Percentiles rank a stretch among this genome's conserved stretches.
Conservation (phyloP, 1,140 invertebrate species). For the Nephila pilipes region DNA sequence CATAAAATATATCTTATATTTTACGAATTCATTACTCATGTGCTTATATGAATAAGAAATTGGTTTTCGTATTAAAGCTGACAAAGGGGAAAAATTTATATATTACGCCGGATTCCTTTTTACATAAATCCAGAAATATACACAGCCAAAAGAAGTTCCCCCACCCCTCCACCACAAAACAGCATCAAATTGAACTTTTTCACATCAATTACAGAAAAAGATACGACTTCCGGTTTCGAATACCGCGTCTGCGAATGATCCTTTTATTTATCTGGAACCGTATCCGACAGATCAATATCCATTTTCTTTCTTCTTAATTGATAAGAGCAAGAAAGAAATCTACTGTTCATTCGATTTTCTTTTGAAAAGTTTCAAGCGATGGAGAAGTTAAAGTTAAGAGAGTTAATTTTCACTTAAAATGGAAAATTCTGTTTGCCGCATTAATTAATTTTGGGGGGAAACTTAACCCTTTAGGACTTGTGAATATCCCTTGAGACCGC, state of each 20-base stretch:
- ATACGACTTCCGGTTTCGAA: conserved; percentile 3
- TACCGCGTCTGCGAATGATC: not conserved
- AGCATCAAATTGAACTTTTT: not conserved
- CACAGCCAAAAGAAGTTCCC: too few relatives aligned
- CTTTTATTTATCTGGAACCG: conserved; percentile 14
- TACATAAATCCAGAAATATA: too few relatives aligned
- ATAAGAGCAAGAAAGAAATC: not conserved
- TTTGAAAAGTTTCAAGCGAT: not conserved
- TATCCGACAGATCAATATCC: conserved; percentile 15
- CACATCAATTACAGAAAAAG: not conserved
- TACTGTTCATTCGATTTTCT: not conserved
- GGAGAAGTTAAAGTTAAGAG: not conserved
- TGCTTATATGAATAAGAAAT: too few relatives aligned
- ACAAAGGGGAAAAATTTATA: too few relatives aligned
- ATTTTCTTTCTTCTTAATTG: not conserved
- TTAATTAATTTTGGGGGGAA: conserved; percentile 6
- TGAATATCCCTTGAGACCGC: not conserved
- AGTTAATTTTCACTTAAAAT: conserved; percentile 6
- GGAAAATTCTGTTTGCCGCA: not conserved
- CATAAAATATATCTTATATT: too few relatives aligned
- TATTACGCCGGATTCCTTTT: too few relatives aligned
- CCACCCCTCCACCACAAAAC: not conserved
- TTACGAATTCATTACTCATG: too few relatives aligned
- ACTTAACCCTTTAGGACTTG: conserved; percentile 6
- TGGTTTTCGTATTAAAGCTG: too few relatives aligned